Percentiles rank a stretch among this genome's conserved stretches.
phyloP scores from a whole-genome alignment of 2,113 vertebrate species.

The Gallinago media region DNA sequence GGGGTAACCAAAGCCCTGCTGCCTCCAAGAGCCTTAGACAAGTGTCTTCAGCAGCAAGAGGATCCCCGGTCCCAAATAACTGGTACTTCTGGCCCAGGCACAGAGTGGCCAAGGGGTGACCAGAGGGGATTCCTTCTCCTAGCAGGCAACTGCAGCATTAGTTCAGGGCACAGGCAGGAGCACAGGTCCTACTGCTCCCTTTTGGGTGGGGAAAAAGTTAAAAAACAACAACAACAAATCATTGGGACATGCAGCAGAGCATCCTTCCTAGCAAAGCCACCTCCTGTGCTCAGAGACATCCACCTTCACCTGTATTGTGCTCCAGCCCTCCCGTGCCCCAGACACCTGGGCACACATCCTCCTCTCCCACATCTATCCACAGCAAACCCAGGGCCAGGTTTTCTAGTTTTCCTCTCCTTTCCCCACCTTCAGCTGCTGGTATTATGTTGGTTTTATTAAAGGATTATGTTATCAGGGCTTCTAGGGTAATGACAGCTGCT shows the following conservation, averaged over 20 bases:
- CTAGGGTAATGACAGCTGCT: slow-evolving; percentile 30
- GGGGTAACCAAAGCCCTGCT: background rate
- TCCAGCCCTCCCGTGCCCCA: background rate
- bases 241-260: background rate
- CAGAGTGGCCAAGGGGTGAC: background rate
- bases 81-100: background rate
- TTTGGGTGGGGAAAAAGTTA: background rate
- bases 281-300: background rate
- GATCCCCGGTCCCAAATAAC: background rate
- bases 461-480: slow-evolving; percentile 60
- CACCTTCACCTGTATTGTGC: rapidly evolving
- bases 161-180: background rate
- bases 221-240: background rate
- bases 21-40: background rate
- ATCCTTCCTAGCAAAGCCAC: background rate
- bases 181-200: background rate
- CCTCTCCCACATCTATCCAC: background rate
- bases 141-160: background rate
- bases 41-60: background rate
- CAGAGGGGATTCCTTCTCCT: background rate
- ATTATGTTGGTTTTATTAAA: slow-evolving; percentile 1
- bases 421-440: background rate
- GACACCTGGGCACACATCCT: rapidly evolving
- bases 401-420: background rate
- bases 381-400: background rate